phyloP scores from a whole-genome alignment of 1,140 invertebrate genomes.

The Bombus balteatus region DNA sequence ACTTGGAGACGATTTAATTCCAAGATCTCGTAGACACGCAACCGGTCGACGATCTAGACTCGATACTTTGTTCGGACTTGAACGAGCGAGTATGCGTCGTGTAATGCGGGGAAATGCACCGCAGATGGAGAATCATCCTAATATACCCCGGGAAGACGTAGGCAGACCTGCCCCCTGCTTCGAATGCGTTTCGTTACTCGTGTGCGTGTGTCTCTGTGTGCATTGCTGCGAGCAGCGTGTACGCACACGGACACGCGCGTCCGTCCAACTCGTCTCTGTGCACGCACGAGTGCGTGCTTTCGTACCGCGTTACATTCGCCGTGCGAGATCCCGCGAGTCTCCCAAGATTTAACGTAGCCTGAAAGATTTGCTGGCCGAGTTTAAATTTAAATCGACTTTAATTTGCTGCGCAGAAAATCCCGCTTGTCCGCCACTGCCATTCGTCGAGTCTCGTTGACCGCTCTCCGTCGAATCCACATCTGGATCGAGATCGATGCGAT shows the following conservation, averaged over 20 bases:
- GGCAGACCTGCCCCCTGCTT: constrained; percentile 65
- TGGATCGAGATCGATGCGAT: neutral
- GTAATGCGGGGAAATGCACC: neutral
- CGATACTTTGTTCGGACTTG: neutral
- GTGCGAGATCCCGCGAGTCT: constrained; percentile 57
- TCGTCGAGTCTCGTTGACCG: neutral
- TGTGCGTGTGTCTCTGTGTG: constrained; percentile 7
- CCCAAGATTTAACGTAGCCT: constrained; percentile 8
- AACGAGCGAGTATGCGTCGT: neutral
- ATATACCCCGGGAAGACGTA: constrained; percentile 66
- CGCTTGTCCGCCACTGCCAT: neutral
- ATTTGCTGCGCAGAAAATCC: neutral
- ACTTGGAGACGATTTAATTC: neutral
- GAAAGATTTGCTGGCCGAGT: constrained; percentile 47
- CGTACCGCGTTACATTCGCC: constrained; percentile 53
- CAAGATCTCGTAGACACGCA: neutral
- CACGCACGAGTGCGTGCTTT: constrained; percentile 36
- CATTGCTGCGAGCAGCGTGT: neutral
- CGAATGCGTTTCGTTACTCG: constrained; percentile 61
- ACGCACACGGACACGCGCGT: neutral
- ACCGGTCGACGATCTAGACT: neutral
- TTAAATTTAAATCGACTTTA: constrained; percentile 51
- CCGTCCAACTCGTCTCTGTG: constrained; percentile 3
- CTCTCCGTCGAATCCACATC: neutral
- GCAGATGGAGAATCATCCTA: constrained; percentile 63